Evolutionary conservation across 2,888 invertebrate species (phyloP).

Genomic region (Chrysopilus asiliformis): DNA sequence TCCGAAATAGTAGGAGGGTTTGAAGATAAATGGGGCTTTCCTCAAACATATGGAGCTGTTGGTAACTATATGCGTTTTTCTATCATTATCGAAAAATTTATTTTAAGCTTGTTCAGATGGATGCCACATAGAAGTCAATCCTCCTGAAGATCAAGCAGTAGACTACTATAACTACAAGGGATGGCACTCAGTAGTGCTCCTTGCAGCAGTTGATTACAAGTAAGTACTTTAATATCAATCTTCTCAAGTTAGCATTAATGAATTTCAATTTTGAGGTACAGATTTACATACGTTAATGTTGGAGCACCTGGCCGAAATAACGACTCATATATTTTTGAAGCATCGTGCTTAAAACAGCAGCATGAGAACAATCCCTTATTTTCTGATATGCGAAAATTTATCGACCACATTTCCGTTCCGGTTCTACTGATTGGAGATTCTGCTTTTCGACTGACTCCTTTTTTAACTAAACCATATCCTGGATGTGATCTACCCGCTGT

Average conservation of each 20-base stretch:
- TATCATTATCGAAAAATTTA: too few species aligned
- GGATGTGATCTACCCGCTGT: not conserved
- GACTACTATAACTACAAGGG: slow-evolving; percentile 5
- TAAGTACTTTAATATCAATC: not conserved
- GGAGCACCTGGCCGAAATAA: slow-evolving; percentile 2
- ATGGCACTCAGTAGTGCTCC: slow-evolving; percentile 3
- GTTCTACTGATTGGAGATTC: not conserved
- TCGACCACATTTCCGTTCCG: not conserved
- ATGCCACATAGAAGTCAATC: slow-evolving; percentile 6
- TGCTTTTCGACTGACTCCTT: not conserved
- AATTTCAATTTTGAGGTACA: slow-evolving; percentile 1
- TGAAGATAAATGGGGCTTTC: not conserved
- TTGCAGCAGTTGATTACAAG: slow-evolving; percentile 7
- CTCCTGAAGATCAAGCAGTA: not conserved
- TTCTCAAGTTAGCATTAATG: not conserved
- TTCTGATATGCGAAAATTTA: not conserved
- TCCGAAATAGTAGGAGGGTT: not conserved
- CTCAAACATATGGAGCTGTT: not conserved
- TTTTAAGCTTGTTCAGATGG: slow-evolving; percentile 3
- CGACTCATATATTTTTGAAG: slow-evolving; percentile 2
- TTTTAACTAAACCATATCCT: slow-evolving; percentile 1
- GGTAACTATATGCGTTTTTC: not conserved
- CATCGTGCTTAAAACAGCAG: not conserved
- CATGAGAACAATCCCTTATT: not conserved
- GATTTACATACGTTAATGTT: slow-evolving; percentile 6